A percentile compares a stretch with the other conserved stretches of the same genome.
Conservation (phyloP, 2,113 vertebrate species). For the Anseranas semipalmata region DNA sequence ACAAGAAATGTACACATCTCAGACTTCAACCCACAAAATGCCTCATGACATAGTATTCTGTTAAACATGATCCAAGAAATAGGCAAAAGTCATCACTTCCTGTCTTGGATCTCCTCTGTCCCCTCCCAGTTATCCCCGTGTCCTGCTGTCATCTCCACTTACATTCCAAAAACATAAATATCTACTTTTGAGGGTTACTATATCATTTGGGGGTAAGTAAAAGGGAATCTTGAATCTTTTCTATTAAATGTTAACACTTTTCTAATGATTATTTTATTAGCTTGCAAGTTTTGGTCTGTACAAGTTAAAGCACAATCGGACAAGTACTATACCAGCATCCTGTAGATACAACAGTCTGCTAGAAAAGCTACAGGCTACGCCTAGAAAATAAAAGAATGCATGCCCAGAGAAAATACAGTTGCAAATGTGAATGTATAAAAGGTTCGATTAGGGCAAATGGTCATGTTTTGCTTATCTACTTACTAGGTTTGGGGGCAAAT, state of each 20-base stretch:
- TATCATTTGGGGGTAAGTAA: accelerated
- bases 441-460: neutral
- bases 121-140: neutral
- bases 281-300: neutral
- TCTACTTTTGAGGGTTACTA: neutral
- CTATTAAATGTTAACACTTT: neutral
- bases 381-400: neutral
- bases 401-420: neutral
- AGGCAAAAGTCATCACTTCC: neutral
- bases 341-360: neutral
- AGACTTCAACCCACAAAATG: neutral
- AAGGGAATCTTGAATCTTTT: neutral
- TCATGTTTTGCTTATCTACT: neutral
- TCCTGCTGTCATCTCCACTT: neutral
- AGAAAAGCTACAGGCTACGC: neutral
- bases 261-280: neutral
- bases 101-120: neutral
- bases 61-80: neutral
- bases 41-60: neutral
- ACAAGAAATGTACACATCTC: neutral
- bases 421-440: neutral
- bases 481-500: neutral
- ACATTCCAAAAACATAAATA: neutral
- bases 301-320: neutral
- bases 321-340: neutral